Evolutionary conservation across 2,797 vertebrate species (phyloP), one percentile per base, ranked within the genome.

Genomic region (Cetoscarus ocellatus): DNA sequence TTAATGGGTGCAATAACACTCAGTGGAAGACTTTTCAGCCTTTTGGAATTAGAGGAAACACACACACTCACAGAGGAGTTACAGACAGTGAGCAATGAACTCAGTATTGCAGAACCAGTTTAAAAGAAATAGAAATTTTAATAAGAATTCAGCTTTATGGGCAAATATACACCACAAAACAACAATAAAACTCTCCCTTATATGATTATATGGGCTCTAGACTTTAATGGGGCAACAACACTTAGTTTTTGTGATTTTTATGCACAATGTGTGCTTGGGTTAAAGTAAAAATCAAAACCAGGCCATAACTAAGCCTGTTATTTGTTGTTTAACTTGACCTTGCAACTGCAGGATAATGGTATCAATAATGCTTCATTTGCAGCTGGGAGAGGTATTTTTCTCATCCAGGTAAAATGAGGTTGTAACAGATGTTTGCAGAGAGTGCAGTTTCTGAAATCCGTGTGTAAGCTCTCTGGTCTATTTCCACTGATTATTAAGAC

Each of bases 1-100:
- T 71, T 77, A 79, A 77, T 75, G 36, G 67, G 59, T 61, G 67
- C 63, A 67, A 48, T 75, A 75, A 76, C 61, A 56, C 54, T 60
- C 49, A 39, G 42, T 52, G 45, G 68, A 63, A 68, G 44, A 60
- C 18, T 53, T 71, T 57, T 13, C 13, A 17, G 5, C 53, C 14
- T 6, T 11, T 47, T 45, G n/a, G 12, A 63, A 72, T 9, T 2
- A 3, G 19, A n/a, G 40, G 18, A 38, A 64, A 56, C 64, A 53
- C 39, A 47, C 6, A 15, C 15, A 15, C 6, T 5, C 8, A 12
- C 5, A 43, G 27, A 48, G 53, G 34, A 27, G 19, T 55, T 52
- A 14, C 18, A 50, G 42, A 15, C 51, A 27, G 17, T 18, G 8
- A 75, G 18, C 11, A 11, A 49, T 6, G 0, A 73, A 66, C 6